These are phyloP conservation scores for Campoplex nolae DNA, from an alignment of 2,888 invertebrate genomes.

Conservation along the genomic window DNA sequence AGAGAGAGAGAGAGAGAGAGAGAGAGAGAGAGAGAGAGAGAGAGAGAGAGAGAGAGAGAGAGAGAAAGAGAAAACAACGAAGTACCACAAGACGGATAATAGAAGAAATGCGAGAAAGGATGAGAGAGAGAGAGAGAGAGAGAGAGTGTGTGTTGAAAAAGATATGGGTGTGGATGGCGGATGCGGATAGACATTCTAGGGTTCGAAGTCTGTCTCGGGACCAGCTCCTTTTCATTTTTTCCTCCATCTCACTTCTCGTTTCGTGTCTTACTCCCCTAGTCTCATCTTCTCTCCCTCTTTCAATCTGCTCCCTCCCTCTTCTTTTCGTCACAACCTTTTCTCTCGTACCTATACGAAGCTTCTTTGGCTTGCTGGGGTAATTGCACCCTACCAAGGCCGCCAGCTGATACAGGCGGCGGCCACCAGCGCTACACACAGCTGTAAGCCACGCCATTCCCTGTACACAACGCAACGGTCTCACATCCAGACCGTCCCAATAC, in stretches of 20 bases:
- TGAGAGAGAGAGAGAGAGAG: slow-evolving; percentile 39
- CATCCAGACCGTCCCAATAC: slow-evolving; percentile 7
- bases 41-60: neutral
- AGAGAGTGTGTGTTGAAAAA: slow-evolving; percentile 29
- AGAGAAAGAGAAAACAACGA: neutral
- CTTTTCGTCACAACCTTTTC: slow-evolving; percentile 60
- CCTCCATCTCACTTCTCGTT: slow-evolving; percentile 22
- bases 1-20: slow-evolving; percentile 8
- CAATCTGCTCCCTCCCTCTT: slow-evolving; percentile 47
- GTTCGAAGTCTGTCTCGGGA: slow-evolving; percentile 59
- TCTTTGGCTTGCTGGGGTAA: slow-evolving; percentile 81
- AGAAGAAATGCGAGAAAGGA: slow-evolving; percentile 36
- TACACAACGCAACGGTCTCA: slow-evolving; percentile 45
- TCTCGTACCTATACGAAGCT: slow-evolving; percentile 61
- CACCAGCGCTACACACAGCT: slow-evolving; percentile 71
- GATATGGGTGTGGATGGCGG: slow-evolving; percentile 45
- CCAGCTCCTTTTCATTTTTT: slow-evolving; percentile 57
- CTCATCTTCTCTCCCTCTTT: slow-evolving; percentile 57
- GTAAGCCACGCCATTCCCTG: slow-evolving; percentile 59
- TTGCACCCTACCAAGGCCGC: slow-evolving; percentile 84
- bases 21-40: slow-evolving; percentile 5
- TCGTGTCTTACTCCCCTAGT: slow-evolving; percentile 57
- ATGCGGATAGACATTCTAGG: slow-evolving; percentile 50
- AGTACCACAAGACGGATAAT: neutral
- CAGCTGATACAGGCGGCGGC: slow-evolving; percentile 83